Conservation (phyloP, 1,140 invertebrate genomes). For the Leguminivora glycinivorella region DNA sequence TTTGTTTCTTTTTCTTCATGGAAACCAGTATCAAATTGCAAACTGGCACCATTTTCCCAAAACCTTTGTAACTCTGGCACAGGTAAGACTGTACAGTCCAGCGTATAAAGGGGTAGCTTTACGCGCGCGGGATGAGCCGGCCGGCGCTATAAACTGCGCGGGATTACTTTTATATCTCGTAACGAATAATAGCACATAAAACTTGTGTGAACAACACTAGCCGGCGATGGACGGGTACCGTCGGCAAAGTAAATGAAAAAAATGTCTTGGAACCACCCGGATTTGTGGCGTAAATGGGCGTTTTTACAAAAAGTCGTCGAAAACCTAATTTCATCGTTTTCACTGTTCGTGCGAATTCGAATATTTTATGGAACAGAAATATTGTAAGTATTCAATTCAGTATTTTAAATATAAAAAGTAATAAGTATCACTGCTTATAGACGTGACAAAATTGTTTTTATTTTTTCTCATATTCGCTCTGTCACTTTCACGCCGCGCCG, state of each 20-base stretch:
- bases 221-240: slow-evolving; percentile 49
- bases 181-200: slow-evolving; percentile 78
- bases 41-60: not conserved
- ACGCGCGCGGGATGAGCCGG: slow-evolving; percentile 54
- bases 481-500: too few relatives aligned
- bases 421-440: too few relatives aligned
- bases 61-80: slow-evolving; percentile 40
- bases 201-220: slow-evolving; percentile 76
- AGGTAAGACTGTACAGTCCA: slow-evolving; percentile 65
- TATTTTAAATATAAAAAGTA: too few relatives aligned
- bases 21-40: slow-evolving; percentile 40
- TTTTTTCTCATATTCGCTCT: too few relatives aligned
- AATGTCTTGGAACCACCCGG: too few relatives aligned
- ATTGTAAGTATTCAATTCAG: too few relatives aligned
- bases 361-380: too few relatives aligned
- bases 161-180: slow-evolving; percentile 73
- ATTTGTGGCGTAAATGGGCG: too few relatives aligned
- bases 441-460: too few relatives aligned
- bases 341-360: too few relatives aligned
- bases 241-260: slow-evolving; percentile 31
- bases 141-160: slow-evolving; percentile 56
- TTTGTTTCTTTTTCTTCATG: slow-evolving; percentile 20
- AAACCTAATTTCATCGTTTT: too few relatives aligned
- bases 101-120: slow-evolving; percentile 71
- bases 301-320: too few relatives aligned